Conservation (phyloP, 2,113 vertebrate species). For the Mustelus asterias region DNA sequence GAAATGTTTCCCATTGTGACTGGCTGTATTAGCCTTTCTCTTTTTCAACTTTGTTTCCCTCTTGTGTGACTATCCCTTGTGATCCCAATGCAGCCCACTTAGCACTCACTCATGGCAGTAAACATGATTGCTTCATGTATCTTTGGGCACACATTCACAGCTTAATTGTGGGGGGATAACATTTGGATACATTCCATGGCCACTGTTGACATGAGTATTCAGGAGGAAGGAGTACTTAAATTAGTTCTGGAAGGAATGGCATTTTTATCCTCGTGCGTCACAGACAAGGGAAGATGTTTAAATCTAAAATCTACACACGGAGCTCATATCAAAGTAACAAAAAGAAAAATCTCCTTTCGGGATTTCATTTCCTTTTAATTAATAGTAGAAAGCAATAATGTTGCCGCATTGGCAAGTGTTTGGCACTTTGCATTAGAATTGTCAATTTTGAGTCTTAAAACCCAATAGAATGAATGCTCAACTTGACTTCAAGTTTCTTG, state of each 20-base stretch:
- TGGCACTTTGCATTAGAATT: neutral
- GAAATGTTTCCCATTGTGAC: neutral
- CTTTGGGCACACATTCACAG: neutral
- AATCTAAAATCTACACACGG: neutral
- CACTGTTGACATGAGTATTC: neutral
- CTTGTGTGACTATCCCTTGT: neutral
- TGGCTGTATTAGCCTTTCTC: neutral
- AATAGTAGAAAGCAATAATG: neutral
- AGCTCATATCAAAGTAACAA: neutral
- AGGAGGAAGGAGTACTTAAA: neutral
- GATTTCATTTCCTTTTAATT: neutral
- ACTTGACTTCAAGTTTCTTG: neutral
- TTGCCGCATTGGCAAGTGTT: neutral
- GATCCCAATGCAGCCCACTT: neutral
- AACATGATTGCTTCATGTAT: neutral
- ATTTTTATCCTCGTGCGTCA: neutral
- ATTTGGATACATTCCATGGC: neutral
- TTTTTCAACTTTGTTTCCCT: neutral
- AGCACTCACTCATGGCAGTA: neutral
- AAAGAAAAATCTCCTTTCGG: neutral
- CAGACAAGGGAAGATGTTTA: neutral
- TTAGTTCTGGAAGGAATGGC: neutral
- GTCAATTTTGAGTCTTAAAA: neutral
- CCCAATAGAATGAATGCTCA: neutral
- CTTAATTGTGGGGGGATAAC: neutral